Evolutionary conservation across 1,140 invertebrate genomes (phyloP), one percentile per base, ranked within the genome.

Genomic region (Cylas formicarius): DNA sequence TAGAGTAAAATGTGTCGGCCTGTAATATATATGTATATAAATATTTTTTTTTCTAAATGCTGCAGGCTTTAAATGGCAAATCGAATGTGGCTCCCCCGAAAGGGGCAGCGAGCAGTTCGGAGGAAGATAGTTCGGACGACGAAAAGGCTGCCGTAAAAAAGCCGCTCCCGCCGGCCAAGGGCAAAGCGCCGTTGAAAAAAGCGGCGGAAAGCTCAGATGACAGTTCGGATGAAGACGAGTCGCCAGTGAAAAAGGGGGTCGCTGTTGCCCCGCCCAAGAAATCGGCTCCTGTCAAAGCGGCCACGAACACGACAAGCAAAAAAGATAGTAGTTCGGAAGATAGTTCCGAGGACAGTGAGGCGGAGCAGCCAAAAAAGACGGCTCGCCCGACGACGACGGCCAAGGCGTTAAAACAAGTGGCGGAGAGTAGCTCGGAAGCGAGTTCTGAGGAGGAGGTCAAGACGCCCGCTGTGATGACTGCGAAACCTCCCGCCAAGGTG

Each of bases 31-130:
- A n/a, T n/a, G n/a, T n/a, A n/a, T n/a, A n/a, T n/a, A n/a, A n/a
- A n/a, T n/a, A n/a, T n/a, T n/a, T n/a, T n/a, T n/a, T n/a, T n/a
- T n/a, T n/a, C n/a, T n/a, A n/a, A n/a, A n/a, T n/a, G n/a, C n/a
- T n/a, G n/a, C n/a, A n/a, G n/a, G n/a, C n/a, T n/a, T n/a, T n/a
- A n/a, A n/a, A n/a, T n/a, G n/a, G n/a, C 9, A 3, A 3, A 42
- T 26, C 5, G 33, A 52, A 45, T 56, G 67, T 35, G 63, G 63
- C 1, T 66, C 60, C 24, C 63, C 63, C 11, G 68, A 45, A 41
- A 18, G 24, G 17, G 6, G 39, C 34, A 41, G 44, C 13, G 17
- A 24, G 22, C 4, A 34, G 29, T 13, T 22, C 17, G 31, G 45
- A 13, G 52, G 59, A 46, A 21, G 44, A 46, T 23, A 46, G 44